Base-by-base conservation (phyloP, 92 coral and sea anemone species). In the Zoanthus sansibaricus region DNA sequence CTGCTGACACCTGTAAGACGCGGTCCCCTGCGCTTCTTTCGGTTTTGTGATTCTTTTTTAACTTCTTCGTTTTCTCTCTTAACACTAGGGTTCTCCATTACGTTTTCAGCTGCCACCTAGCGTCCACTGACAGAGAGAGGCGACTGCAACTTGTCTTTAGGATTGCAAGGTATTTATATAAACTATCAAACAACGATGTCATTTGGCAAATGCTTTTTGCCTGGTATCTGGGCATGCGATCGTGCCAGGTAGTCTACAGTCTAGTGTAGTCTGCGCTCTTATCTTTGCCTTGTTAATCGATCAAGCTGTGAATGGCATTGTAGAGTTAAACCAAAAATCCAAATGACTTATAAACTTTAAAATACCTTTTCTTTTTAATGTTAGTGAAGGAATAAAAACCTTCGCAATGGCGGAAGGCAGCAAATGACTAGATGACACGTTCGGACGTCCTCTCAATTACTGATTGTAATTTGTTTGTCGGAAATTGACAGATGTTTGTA, bases 1-100 rank as follows among this genome's bases (percentile, higher is more conserved):
- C 98, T 83, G 77, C 98, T 94, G 15, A 94, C 96, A 44, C 98
- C 98, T 2, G 98, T 94, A 72, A 94, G 83, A 14, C 98, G 93
- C 16, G 95, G 98, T 49, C 98, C 98, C 75, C 98, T 79, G 48
- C 98, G 52, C 84, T 94, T 93, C n/a, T 89, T 71, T 88, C 89
- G 87, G 88, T 91, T 94, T 11, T 80, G 85, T 2, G 85, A 64
- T 6, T 80, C 85, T 11, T 66, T 80, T 52, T 80, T 80, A 8
- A n/a, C 51, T 46, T 80, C 85, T 20, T 80, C 61, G 4, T 72
- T 37, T 13, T 66, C 44, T 80, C 42, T 42, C 17, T 66, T 66
- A 5, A 42, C 45, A 18, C 54, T 80, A 4, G 85, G 25, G 61
- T 67, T 71, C 14, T 80, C 48, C 85, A 80, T 80, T 54, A 5